These are phyloP conservation scores for Apocrypta bakeri DNA, from an alignment of 1,140 invertebrate species.

Conservation along the genomic window DNA sequence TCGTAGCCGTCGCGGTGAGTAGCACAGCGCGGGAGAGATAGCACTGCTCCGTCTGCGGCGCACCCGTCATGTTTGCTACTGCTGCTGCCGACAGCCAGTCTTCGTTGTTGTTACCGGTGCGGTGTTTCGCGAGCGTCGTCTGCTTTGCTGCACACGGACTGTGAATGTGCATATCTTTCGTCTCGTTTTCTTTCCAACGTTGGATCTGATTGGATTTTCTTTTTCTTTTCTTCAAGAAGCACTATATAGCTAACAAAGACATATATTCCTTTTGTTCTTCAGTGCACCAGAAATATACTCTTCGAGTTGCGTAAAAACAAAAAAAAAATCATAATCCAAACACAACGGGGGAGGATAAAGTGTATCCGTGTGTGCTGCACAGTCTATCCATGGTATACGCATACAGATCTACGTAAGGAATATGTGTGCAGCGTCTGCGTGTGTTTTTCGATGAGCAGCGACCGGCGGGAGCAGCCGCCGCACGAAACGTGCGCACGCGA, in stretches of 20 bases:
- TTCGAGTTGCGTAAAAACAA: too few relatives aligned
- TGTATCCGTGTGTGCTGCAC: too few relatives aligned
- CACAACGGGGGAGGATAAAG: too few relatives aligned
- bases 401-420: background rate
- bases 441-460: conserved; percentile 12
- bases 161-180: background rate
- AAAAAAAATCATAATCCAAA: too few relatives aligned
- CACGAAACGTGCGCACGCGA: conserved; percentile 14
- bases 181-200: background rate
- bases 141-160: background rate
- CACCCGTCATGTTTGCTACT: conserved; percentile 48
- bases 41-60: conserved; percentile 25
- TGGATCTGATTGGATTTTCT: too few relatives aligned
- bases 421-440: background rate
- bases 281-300: too few relatives aligned
- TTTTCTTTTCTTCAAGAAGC: too few relatives aligned
- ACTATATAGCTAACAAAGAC: too few relatives aligned
- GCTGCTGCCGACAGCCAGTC: background rate
- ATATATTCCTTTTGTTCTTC: too few relatives aligned
- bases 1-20: background rate
- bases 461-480: background rate
- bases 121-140: background rate
- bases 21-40: conserved; percentile 21
- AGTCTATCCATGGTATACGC: too few relatives aligned
- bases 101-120: conserved; percentile 2